phyloP scores from a whole-genome alignment of 2,113 vertebrate species.

The Megalops atlanticus region DNA sequence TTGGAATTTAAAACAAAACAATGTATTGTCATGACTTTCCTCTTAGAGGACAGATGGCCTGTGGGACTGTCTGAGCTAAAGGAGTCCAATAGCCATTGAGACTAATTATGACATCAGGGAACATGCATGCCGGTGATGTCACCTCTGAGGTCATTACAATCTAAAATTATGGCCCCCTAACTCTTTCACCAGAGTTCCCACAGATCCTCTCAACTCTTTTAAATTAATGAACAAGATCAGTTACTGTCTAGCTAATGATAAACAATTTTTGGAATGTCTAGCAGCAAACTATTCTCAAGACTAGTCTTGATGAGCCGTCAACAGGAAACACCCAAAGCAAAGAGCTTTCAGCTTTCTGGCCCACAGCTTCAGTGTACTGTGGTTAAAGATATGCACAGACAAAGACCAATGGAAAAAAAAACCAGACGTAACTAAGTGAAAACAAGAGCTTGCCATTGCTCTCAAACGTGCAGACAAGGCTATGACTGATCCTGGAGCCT shows the following conservation, averaged over 20 bases:
- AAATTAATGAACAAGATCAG: too few species aligned
- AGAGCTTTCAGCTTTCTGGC: neutral
- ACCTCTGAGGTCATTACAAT: too few species aligned
- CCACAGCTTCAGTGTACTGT: neutral
- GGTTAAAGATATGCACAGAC: neutral
- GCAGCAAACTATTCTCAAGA: neutral
- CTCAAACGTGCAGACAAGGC: neutral
- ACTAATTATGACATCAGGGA: too few species aligned
- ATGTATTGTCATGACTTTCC: too few species aligned
- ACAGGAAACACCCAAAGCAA: neutral
- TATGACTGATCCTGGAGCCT: neutral
- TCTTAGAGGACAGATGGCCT: too few species aligned
- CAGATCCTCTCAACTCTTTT: too few species aligned
- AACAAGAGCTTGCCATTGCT: constrained; percentile 2
- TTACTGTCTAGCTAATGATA: neutral
- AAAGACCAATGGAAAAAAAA: neutral
- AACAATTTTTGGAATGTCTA: neutral
- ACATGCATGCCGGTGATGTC: too few species aligned
- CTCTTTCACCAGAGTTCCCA: too few species aligned
- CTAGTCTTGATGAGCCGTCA: neutral
- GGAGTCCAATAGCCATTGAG: too few species aligned
- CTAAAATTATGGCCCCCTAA: too few species aligned
- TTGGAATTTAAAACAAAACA: too few species aligned
- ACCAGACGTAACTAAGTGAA: neutral
- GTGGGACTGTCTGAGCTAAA: too few species aligned